Evolutionary conservation across 2,113 vertebrate genomes (phyloP).

Genomic region (Heterotis niloticus): DNA sequence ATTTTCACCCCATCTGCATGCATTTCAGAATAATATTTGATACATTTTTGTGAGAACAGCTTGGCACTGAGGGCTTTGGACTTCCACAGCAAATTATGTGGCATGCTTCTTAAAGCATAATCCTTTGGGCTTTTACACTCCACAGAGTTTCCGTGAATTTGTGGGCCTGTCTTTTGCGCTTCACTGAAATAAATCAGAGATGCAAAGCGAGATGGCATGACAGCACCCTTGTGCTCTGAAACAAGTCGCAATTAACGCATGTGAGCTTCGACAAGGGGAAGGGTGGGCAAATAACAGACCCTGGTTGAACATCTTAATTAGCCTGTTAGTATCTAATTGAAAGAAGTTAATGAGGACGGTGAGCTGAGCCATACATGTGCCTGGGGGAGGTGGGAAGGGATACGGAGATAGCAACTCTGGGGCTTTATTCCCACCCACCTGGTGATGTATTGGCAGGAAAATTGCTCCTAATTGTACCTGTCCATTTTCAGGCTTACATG

Average conservation of each 20-base stretch:
- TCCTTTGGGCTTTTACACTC: constrained; percentile 29
- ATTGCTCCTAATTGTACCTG: constrained; percentile 58
- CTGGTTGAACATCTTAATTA: constrained; percentile 63
- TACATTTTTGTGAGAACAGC: constrained; percentile 32
- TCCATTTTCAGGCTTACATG: constrained; percentile 44
- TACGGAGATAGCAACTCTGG: constrained; percentile 12
- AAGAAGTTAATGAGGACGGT: constrained; percentile 64
- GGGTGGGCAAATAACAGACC: constrained; percentile 36
- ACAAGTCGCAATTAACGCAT: constrained; percentile 48
- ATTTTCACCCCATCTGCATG: constrained; percentile 17
- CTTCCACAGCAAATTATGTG: constrained; percentile 13
- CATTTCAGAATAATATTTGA: constrained; percentile 30
- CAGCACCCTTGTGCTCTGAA: neutral
- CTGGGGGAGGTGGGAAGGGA: constrained; percentile 32
- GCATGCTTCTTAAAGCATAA: constrained; percentile 30
- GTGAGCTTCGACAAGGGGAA: constrained; percentile 37
- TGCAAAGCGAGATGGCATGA: constrained; percentile 1
- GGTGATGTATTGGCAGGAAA: constrained; percentile 60
- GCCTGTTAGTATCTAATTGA: constrained; percentile 69
- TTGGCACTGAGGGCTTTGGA: constrained; percentile 25
- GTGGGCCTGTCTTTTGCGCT: constrained; percentile 2
- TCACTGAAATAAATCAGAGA: constrained; percentile 23
- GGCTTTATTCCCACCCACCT: constrained; percentile 48
- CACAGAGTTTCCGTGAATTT: constrained; percentile 19
- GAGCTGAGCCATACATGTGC: constrained; percentile 45